A percentile compares a stretch with the other conserved stretches of the same genome.
phyloP scores from a whole-genome alignment of 23 tunicate genomes.

The Trididemnum clinides region DNA sequence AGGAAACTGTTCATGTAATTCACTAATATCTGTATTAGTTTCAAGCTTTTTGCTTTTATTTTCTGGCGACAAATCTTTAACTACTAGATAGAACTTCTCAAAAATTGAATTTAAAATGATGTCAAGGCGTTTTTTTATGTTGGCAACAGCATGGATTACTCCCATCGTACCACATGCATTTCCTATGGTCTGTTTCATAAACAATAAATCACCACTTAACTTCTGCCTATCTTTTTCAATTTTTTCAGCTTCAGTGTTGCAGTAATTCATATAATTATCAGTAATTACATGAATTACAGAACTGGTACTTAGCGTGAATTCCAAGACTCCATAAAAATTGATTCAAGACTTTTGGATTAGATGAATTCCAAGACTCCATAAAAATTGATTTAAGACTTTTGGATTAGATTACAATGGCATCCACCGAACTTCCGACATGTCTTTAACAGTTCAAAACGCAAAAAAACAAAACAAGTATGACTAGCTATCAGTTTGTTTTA shows the following conservation, averaged over 20 bases:
- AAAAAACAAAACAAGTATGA: too few species aligned
- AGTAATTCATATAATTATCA: slow-evolving; percentile 47
- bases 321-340: slow-evolving; percentile 67
- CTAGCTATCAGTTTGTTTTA: too few species aligned
- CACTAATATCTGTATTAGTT: slow-evolving; percentile 26
- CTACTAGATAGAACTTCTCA: slow-evolving; percentile 35
- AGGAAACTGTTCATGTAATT: slow-evolving; percentile 59
- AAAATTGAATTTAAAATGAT: slow-evolving; percentile 35
- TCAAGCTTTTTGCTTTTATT: slow-evolving; percentile 82
- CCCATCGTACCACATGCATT: slow-evolving; percentile 99
- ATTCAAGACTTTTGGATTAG: slow-evolving; percentile 72
- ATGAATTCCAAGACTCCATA: slow-evolving; percentile 64
- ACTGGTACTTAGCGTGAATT: too few species aligned
- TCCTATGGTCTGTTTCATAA: slow-evolving; percentile 98
- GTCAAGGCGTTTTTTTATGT: slow-evolving; percentile 26
- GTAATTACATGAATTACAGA: too few species aligned
- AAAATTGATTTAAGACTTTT: slow-evolving; percentile 71
- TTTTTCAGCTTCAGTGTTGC: slow-evolving; percentile 38
- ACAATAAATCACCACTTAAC: slow-evolving; percentile 53
- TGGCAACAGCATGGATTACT: slow-evolving; percentile 79
- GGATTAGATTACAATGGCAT: slow-evolving; percentile 96
- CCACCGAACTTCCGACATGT: slow-evolving; percentile 65
- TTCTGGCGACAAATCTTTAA: slow-evolving; percentile 30
- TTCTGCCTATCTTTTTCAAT: slow-evolving; percentile 29
- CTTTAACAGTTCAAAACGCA: too few species aligned